Percentiles rank a stretch among this genome's conserved stretches.
These are phyloP conservation scores for Aphidoletes aphidimyza DNA, from an alignment of 2,888 invertebrate species.

Conservation along the genomic window DNA sequence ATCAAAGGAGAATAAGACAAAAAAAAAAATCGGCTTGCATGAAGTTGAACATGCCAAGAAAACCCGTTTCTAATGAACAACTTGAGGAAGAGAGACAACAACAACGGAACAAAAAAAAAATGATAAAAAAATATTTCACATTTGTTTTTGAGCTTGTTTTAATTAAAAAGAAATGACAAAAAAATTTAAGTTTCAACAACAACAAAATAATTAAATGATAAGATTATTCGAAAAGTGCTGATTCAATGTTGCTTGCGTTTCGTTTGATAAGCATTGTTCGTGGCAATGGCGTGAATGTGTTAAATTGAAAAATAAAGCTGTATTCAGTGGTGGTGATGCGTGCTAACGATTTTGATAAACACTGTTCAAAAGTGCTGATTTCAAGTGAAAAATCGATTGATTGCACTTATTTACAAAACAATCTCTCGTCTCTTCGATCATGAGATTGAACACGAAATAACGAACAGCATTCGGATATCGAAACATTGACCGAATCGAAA, in stretches of 20 bases:
- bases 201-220: constrained; percentile 25
- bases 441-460: no score
- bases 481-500: no score
- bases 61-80: neutral
- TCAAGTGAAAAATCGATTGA: no score
- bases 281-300: neutral
- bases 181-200: neutral
- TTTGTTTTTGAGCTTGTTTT: constrained; percentile 29
- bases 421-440: no score
- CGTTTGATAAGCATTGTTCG: neutral
- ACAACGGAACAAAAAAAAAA: neutral
- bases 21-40: neutral
- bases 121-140: constrained; percentile 3
- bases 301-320: constrained; percentile 27
- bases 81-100: no score
- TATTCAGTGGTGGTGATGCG: neutral
- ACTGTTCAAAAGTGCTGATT: no score
- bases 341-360: no score
- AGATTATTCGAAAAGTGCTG: neutral
- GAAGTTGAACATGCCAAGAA: neutral
- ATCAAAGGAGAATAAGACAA: no score
- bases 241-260: neutral
- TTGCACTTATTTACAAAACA: no score
- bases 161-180: neutral
- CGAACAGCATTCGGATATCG: no score